Conservation (phyloP, 2,113 vertebrate species). For the Jacana jacana region DNA sequence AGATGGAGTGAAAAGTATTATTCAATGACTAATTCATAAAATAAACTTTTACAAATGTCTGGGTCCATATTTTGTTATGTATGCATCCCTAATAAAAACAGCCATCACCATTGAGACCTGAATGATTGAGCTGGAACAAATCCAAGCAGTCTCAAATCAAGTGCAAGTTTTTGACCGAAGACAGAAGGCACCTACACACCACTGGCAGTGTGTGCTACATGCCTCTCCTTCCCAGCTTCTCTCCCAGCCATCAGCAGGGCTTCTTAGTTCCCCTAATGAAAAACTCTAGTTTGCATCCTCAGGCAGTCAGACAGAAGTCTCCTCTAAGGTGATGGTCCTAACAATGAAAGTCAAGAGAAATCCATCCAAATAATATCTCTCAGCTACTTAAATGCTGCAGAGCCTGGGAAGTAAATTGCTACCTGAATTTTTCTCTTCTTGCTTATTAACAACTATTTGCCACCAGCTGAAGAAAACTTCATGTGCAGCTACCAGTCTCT, state of each 20-base stretch:
- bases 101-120: neutral
- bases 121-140: neutral
- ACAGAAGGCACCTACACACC: neutral
- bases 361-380: neutral
- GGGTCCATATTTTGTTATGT: neutral
- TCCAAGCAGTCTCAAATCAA: neutral
- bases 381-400: neutral
- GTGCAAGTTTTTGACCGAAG: neutral
- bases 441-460: neutral
- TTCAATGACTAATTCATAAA: neutral
- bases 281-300: neutral
- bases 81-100: neutral
- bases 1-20: neutral
- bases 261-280: neutral
- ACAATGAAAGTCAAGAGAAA: neutral
- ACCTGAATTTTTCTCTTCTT: neutral
- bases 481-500: neutral
- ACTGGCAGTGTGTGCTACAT: accelerated
- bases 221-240: too few species aligned
- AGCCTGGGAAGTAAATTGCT: neutral
- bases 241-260: neutral
- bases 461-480: neutral
- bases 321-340: neutral
- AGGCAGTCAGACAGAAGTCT: neutral
- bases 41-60: neutral